Evolutionary conservation across 2,888 invertebrate genomes (phyloP).

Genomic region (Drosophila kambysellisi): DNA sequence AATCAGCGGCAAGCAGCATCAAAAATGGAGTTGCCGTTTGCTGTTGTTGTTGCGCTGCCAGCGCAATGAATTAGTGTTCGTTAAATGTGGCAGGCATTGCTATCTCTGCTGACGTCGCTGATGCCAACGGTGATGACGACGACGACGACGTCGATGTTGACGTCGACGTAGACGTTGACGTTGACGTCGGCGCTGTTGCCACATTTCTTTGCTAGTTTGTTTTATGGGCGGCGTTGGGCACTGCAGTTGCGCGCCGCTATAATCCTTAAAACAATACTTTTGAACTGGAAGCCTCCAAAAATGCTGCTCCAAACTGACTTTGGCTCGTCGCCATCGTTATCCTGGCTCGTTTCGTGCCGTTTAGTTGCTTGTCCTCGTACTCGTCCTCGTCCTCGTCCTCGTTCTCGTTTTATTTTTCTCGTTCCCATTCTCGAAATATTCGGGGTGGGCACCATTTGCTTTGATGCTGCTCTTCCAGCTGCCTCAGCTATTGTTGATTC

Average conservation of each 20-base stretch:
- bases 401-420: not conserved
- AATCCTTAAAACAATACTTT: conserved; percentile 77
- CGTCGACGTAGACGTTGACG: conserved; percentile 6
- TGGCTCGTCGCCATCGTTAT: conserved; percentile 37
- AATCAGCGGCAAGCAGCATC: conserved; percentile 50
- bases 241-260: conserved; percentile 47
- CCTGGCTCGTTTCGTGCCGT: conserved; percentile 51
- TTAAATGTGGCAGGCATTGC: conserved; percentile 72
- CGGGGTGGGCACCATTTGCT: conserved; percentile 42
- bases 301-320: conserved; percentile 47
- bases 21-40: conserved; percentile 61
- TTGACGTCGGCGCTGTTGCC: conserved; percentile 64
- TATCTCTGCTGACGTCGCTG: conserved; percentile 32
- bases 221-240: conserved; percentile 32
- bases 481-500: conserved; percentile 42
- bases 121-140: conserved; percentile 19
- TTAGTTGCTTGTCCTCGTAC: conserved; percentile 40
- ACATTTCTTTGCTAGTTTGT: conserved; percentile 59
- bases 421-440: conserved; percentile 3
- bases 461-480: conserved; percentile 37
- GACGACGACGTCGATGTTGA: conserved; percentile 7
- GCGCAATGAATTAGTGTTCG: conserved; percentile 82
- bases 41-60: conserved; percentile 51
- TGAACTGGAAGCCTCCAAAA: conserved; percentile 59
- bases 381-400: not conserved